Evolutionary conservation across 2,113 vertebrate species (phyloP).

Genomic region (Atlantisia rogersi): DNA sequence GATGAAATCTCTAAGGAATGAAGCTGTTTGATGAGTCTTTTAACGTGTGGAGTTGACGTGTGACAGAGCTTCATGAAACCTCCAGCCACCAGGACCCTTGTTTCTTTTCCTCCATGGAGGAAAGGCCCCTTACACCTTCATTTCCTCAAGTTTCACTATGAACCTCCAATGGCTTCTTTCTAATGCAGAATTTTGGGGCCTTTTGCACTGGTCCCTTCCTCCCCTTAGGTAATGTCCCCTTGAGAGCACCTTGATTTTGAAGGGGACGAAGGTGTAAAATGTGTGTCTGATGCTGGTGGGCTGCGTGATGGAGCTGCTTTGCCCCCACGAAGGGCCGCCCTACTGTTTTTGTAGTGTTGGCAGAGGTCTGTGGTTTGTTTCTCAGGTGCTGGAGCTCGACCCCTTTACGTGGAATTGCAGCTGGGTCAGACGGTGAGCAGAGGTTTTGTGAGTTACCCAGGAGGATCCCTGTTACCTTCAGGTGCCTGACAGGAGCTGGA

Average conservation of each 20-base stretch:
- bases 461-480: neutral
- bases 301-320: neutral
- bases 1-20: neutral
- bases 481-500: neutral
- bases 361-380: neutral
- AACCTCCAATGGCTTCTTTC: neutral
- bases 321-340: neutral
- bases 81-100: neutral
- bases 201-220: neutral
- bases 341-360: neutral
- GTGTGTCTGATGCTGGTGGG: neutral
- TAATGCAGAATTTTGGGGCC: neutral
- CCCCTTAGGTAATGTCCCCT: neutral
- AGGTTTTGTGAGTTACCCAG: neutral
- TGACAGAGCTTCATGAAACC: neutral
- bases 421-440: neutral
- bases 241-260: accelerated
- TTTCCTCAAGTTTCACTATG: neutral
- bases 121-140: neutral
- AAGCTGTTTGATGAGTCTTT: neutral
- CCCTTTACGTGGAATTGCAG: neutral
- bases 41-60: neutral
- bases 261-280: neutral
- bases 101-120: neutral
- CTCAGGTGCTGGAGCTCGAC: neutral